These are phyloP conservation scores for Cerastis leucographa DNA, from an alignment of 2,888 invertebrate genomes.

Conservation along the genomic window DNA sequence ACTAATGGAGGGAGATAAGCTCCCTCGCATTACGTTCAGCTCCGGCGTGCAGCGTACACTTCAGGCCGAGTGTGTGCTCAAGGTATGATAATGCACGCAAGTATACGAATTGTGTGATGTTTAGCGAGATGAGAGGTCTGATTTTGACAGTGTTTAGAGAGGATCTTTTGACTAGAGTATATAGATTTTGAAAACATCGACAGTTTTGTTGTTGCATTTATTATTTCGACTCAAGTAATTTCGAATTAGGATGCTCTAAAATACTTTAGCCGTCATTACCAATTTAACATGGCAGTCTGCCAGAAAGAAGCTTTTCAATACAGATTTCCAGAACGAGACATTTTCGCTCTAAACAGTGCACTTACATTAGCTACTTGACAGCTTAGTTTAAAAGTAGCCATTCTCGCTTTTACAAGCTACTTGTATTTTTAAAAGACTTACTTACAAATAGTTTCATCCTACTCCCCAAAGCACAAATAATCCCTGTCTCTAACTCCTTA, in stretches of 20 bases:
- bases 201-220: neutral
- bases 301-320: slow-evolving; percentile 7
- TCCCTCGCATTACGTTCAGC: slow-evolving; percentile 59
- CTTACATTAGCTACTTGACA: neutral
- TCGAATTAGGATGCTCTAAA: neutral
- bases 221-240: too few relatives aligned
- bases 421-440: slow-evolving; percentile 1
- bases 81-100: slow-evolving; percentile 56
- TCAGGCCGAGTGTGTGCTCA: slow-evolving; percentile 45
- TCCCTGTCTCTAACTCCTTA: neutral
- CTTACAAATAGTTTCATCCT: neutral
- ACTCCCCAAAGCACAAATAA: neutral
- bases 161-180: neutral
- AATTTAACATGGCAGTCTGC: slow-evolving; percentile 15
- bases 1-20: slow-evolving; percentile 76
- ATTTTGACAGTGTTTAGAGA: neutral
- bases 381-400: neutral
- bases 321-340: neutral
- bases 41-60: slow-evolving; percentile 43
- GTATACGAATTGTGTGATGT: slow-evolving; percentile 47
- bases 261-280: slow-evolving; percentile 11
- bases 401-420: neutral
- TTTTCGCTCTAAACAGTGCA: slow-evolving; percentile 9
- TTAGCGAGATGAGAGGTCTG: slow-evolving; percentile 5
- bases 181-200: neutral